A percentile compares a stretch with the other conserved stretches of the same genome.
These are phyloP conservation scores for Tipula unca DNA, from an alignment of 2,888 invertebrate species.

Conservation along the genomic window DNA sequence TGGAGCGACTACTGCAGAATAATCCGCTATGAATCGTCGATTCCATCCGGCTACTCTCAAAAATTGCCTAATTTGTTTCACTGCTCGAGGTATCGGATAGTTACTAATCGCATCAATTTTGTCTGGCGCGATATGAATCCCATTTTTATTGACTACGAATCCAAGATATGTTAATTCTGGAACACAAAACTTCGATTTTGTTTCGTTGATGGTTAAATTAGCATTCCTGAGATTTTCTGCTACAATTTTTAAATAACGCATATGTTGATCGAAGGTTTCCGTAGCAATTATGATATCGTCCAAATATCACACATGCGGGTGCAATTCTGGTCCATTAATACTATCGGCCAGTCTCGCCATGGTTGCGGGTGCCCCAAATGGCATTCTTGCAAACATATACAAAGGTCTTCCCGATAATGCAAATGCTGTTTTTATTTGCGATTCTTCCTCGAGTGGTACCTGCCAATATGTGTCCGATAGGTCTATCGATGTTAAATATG, in stretches of 20 bases:
- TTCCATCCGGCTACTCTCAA: neutral
- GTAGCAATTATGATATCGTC: too few relatives aligned
- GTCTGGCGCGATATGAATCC: neutral
- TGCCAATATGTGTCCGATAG: too few relatives aligned
- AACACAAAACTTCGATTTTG: neutral
- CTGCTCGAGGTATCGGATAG: neutral
- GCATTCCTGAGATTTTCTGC: neutral
- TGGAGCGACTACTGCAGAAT: neutral
- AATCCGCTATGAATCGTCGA: neutral
- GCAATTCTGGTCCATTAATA: neutral
- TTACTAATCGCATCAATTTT: neutral
- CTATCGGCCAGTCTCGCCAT: neutral
- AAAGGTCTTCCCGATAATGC: too few relatives aligned
- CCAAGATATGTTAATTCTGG: neutral
- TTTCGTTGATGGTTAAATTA: neutral
- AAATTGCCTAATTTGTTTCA: neutral
- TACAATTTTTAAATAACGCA: neutral
- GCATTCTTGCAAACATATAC: too few relatives aligned
- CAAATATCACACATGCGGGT: too few relatives aligned
- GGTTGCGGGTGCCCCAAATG: too few relatives aligned
- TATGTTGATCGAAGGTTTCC: too few relatives aligned
- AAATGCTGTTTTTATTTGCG: too few relatives aligned
- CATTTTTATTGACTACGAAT: neutral
- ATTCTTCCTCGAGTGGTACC: too few relatives aligned
- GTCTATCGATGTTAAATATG: too few relatives aligned